Percentiles rank a stretch among this genome's conserved stretches.
phyloP scores from a whole-genome alignment of 2,888 invertebrate genomes.

The Tanytarsus gracilentus region DNA sequence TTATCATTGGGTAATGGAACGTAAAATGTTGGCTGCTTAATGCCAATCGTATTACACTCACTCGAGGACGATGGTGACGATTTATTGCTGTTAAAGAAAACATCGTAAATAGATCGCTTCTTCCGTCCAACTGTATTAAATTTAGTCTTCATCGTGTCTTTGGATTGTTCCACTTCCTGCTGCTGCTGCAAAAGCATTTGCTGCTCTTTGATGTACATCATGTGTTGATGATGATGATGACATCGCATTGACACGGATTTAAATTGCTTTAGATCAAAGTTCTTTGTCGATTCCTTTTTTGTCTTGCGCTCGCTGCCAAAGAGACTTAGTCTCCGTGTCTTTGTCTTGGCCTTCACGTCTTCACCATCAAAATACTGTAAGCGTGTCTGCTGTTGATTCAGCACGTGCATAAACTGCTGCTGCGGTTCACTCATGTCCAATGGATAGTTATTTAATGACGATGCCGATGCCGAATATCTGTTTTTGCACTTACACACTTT shows the following conservation, averaged over 20 bases:
- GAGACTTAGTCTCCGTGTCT: conserved; percentile 22
- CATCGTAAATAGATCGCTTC: conserved; percentile 26
- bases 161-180: conserved; percentile 25
- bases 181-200: conserved; percentile 28
- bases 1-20: conserved; percentile 51
- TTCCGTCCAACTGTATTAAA: conserved; percentile 26
- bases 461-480: conserved; percentile 8
- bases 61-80: conserved; percentile 29
- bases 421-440: conserved; percentile 7
- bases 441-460: conserved; percentile 17
- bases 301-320: conserved; percentile 17
- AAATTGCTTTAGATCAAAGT: conserved; percentile 31
- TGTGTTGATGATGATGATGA: conserved; percentile 25
- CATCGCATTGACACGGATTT: conserved; percentile 33
- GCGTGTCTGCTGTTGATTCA: conserved; percentile 24
- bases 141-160: conserved; percentile 29
- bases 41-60: not conserved
- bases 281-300: conserved; percentile 30
- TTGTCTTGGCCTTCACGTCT: conserved; percentile 21
- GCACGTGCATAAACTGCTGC: conserved; percentile 18
- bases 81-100: conserved; percentile 29
- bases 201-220: conserved; percentile 24
- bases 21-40: conserved; percentile 54
- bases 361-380: conserved; percentile 28
- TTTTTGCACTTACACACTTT: conserved; percentile 24